Conservation (phyloP, 37 sponge, comb jelly and placozoan genomes). For the Amphimedon queenslandica region DNA sequence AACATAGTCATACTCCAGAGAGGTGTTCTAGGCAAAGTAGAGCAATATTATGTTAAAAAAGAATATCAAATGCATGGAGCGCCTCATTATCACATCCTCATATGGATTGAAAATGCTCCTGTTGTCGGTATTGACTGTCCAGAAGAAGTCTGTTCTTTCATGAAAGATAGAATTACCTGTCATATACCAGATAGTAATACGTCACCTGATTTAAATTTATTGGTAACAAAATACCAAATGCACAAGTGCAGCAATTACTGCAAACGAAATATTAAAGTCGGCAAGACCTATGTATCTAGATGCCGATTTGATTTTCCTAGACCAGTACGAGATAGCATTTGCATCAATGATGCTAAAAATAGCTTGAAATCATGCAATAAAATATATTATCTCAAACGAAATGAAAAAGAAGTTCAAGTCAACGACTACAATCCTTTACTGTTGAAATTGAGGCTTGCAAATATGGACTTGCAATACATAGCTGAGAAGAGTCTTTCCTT, state of each 20-base stretch:
- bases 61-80: constrained; percentile 24
- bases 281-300: not conserved
- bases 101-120: constrained; percentile 40
- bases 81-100: constrained; percentile 24
- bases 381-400: too few species aligned
- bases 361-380: too few species aligned
- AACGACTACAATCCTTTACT: too few species aligned
- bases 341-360: too few species aligned
- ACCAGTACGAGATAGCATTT: too few species aligned
- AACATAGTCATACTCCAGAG: constrained; percentile 3
- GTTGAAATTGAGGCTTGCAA: too few species aligned
- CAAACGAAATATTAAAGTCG: not conserved
- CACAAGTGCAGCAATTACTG: constrained; percentile 40
- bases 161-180: constrained; percentile 15
- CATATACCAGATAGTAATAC: constrained; percentile 14
- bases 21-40: constrained; percentile 18
- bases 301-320: constrained; percentile 24
- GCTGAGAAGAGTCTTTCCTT: too few species aligned
- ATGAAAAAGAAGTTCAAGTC: too few species aligned
- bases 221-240: constrained; percentile 27
- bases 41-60: constrained; percentile 8
- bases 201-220: constrained; percentile 10
- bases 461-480: too few species aligned
- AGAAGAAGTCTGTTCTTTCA: constrained; percentile 10
- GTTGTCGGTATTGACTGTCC: constrained; percentile 13